Evolutionary conservation across 2,797 vertebrate genomes (phyloP).

Genomic region (Bovichtus diacanthus): DNA sequence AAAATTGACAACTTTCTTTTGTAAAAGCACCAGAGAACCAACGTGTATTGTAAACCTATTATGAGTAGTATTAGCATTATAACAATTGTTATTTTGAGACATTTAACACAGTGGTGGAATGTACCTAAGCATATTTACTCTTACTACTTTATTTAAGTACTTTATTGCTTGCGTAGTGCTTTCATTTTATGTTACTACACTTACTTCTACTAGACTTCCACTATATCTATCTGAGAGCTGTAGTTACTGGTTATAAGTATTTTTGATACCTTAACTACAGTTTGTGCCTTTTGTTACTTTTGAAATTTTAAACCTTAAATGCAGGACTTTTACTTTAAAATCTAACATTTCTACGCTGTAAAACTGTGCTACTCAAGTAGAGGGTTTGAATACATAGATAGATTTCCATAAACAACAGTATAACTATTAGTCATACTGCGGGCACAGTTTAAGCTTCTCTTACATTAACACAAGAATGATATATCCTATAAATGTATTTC

Average conservation of each 20-base stretch:
- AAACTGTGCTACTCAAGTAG: background rate
- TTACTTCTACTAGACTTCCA: no score
- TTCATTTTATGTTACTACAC: no score
- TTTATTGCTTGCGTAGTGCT: no score
- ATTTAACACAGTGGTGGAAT: background rate
- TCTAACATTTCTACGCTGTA: no score
- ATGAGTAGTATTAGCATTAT: background rate
- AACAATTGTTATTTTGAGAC: background rate
- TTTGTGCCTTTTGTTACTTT: background rate
- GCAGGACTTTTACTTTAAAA: background rate
- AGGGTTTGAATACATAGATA: background rate
- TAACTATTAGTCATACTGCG: no score
- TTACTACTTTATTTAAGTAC: background rate
- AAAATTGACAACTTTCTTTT: background rate
- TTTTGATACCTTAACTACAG: background rate
- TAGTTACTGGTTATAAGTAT: background rate
- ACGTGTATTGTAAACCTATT: background rate
- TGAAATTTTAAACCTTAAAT: background rate
- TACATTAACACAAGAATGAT: background rate
- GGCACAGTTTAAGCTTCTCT: background rate
- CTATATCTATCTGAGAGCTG: background rate
- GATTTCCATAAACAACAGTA: background rate
- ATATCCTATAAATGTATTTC: background rate
- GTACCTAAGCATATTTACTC: background rate
- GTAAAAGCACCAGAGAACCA: background rate